Conservation (phyloP, 2,888 invertebrate species). For the Pseudanteris insignis region DNA sequence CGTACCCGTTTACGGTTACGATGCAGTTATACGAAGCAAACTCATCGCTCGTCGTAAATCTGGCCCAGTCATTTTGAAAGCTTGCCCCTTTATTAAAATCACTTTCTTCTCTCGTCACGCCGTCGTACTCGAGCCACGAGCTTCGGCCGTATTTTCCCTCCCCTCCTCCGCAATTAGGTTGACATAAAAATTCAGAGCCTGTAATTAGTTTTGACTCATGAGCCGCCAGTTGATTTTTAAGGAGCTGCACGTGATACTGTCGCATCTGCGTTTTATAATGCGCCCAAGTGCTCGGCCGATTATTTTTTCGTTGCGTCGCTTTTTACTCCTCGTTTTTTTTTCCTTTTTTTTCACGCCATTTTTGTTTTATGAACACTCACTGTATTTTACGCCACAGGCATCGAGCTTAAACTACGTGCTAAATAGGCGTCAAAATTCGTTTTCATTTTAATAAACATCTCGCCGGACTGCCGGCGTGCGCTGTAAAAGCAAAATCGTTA, state of each 20-base stretch:
- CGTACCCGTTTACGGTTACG: conserved; percentile 43
- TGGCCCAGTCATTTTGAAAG: conserved; percentile 41
- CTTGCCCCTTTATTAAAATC: conserved; percentile 41
- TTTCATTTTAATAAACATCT: conserved; percentile 39
- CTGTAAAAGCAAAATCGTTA: conserved; percentile 36
- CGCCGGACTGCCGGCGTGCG: conserved; percentile 17
- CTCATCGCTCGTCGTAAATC: conserved; percentile 38
- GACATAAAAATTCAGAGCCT: conserved; percentile 26
- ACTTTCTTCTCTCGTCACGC: conserved; percentile 32
- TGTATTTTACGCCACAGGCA: conserved; percentile 22
- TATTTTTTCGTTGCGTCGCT: no score
- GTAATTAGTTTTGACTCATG: conserved; percentile 44
- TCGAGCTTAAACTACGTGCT: conserved; percentile 26
- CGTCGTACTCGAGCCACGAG: conserved; percentile 27
- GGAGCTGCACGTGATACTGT: conserved; percentile 12
- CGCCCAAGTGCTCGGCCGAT: conserved; percentile 31
- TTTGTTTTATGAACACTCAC: conserved; percentile 35
- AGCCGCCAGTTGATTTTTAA: conserved; percentile 26
- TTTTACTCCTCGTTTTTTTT: no score
- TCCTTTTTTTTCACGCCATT: no score
- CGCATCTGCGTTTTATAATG: conserved; percentile 42
- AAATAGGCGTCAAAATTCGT: conserved; percentile 31
- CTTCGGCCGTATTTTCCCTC: conserved; percentile 14
- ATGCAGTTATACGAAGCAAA: conserved; percentile 44
- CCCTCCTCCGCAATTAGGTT: conserved; percentile 21